Evolutionary conservation across 2,888 invertebrate species (phyloP), one percentile per base, ranked within the genome.

Genomic region (Pristionchus maxplancki): DNA sequence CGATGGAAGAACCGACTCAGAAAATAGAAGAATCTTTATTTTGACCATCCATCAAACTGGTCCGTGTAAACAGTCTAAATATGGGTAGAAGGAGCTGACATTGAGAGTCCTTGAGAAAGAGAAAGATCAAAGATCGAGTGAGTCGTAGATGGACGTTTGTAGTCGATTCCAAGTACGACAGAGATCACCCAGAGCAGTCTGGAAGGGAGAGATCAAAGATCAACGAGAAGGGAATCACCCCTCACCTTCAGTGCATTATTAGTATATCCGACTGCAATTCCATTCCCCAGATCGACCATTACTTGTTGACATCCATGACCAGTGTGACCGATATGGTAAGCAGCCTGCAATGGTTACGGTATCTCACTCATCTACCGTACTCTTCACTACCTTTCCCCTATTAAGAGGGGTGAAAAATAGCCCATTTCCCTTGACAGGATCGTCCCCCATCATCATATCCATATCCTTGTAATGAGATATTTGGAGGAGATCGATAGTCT

Each of bases 281-380:
- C 87, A 50, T 91, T 91, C 28, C 62, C 88, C 11, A 90, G 89
- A 89, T 92, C 92, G 15, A 91, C 90, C 20, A 90, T 89, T 5
- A 91, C 90, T 88, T 90, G 91, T 74, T 92, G 92, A 82, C 92
- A 92, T 62, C 92, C 92, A 71, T 92, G 92, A 50, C 92, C 92
- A 20, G 92, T 90, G 81, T 92, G 92, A 8, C 92, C 92, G n/a
- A 92, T 90, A 17, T 90, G 88, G 78, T 89, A 90, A n/a, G 88
- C 81, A 34, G 89, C 82, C 92, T 92, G 78, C 28, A 15, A 83
- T 4, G 81, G 48, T 28, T 28, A 50, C 28, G 31, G 50, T 78
- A 44, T n/a, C 28, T 44, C 40, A 78, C n/a, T 1, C 2, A 5
- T 17, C 31, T 50, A 15, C 81, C 48, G 13, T 82, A n/a, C 50